Base-by-base conservation (phyloP, 2,888 invertebrate genomes). In the Crocallis elinguaria region DNA sequence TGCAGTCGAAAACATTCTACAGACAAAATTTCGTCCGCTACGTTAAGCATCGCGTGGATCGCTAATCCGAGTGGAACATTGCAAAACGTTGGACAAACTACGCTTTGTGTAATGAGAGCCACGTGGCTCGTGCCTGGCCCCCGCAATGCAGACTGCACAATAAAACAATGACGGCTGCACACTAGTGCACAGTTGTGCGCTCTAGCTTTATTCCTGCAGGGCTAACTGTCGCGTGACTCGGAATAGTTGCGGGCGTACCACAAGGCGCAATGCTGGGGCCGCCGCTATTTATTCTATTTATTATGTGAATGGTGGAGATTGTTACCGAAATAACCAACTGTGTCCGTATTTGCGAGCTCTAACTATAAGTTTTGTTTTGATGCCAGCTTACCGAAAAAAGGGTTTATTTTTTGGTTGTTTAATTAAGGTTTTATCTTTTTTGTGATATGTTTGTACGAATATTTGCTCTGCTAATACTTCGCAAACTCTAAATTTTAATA, bases 61-160 rank as follows among this genome's bases (percentile, higher is more conserved):
- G 82, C 81, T 86, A 88, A 86, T 88, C 86, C 86, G 71, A 82
- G 80, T 83, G 81, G 81, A 85, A 78, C 85, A 83, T 84, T 81
- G 87, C 86, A 86, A 86, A 90, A 88, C 87, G 82, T 82, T 84
- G 87, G 81, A 84, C 84, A 88, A 88, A 89, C 88, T 84, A 79
- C 81, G 84, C 90, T 89, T 89, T 90, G 87, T 88, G 86, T 90
- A 91, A 90, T 89, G 89, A 90, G 87, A 74, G 89, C 87, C 91
- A 91, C 91, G 90, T 91, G 91, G 85, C 89, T 73, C 89, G 88
- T 90, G 89, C 86, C 88, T 75, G 79, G 84, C 88, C 85, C 88
- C 90, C 84, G 91, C 91, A 90, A 82, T 90, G 90, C 90, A 91
- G 90, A 75, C 85, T 83, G 84, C 84, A 89, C 88, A 89, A 89